phyloP scores from a whole-genome alignment of 2,797 vertebrate species.

The Propithecus deckenii region DNA sequence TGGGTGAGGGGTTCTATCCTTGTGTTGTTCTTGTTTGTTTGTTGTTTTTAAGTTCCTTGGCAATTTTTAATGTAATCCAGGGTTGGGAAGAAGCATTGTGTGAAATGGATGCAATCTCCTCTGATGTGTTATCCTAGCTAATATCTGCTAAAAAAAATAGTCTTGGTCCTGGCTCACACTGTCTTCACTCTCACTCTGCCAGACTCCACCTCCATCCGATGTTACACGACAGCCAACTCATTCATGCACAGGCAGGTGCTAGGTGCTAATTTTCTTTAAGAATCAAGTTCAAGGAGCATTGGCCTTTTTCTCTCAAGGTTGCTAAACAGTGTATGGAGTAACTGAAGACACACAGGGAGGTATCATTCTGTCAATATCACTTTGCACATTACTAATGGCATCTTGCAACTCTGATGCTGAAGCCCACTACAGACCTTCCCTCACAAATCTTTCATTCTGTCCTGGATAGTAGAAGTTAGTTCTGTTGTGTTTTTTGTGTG shows the following conservation, averaged over 20 bases:
- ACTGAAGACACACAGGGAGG: not conserved
- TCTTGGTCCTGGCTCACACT: not conserved
- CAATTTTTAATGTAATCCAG: not conserved
- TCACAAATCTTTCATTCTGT: not conserved
- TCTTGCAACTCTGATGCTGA: not conserved
- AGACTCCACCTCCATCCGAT: not conserved
- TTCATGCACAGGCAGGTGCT: not conserved
- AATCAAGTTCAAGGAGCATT: not conserved
- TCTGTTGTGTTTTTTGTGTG: not conserved
- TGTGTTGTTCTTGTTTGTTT: not conserved
- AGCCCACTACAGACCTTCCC: not conserved
- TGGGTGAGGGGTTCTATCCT: not conserved
- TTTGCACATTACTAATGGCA: not conserved
- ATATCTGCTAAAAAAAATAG: not conserved
- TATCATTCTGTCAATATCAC: not conserved
- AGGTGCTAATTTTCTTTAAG: not conserved
- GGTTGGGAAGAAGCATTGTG: not conserved
- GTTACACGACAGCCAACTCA: rapidly evolving
- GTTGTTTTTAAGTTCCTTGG: not conserved
- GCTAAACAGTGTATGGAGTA: not conserved
- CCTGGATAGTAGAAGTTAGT: not conserved
- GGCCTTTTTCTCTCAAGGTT: not conserved
- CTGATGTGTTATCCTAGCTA: not conserved
- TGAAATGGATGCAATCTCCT: not conserved
- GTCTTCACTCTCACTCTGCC: not conserved